These are phyloP conservation scores for Condylura cristata DNA, from an alignment of 2,113 vertebrate species.

Conservation along the genomic window DNA sequence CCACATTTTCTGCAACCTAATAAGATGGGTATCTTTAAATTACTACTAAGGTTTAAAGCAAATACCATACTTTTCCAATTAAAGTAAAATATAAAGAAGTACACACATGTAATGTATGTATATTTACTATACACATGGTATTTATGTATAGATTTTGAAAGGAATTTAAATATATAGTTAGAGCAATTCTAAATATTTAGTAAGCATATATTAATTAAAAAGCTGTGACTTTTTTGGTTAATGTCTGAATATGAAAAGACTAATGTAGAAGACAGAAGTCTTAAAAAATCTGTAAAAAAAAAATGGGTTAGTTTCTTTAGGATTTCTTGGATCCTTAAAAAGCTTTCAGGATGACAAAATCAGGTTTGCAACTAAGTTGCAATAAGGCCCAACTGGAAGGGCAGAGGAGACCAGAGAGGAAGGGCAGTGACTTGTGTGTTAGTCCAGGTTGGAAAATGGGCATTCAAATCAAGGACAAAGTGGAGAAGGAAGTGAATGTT, in stretches of 20 bases:
- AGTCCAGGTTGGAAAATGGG: neutral
- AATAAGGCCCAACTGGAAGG: neutral
- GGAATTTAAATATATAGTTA: constrained; percentile 7
- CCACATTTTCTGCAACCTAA: constrained; percentile 57
- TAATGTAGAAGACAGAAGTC: neutral
- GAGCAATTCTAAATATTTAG: constrained; percentile 37
- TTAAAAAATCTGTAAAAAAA: neutral
- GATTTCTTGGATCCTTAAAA: neutral
- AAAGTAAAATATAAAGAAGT: neutral
- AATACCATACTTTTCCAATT: constrained; percentile 22
- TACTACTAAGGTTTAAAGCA: neutral
- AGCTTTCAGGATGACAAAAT: neutral
- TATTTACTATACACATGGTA: neutral
- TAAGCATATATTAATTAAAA: constrained; percentile 6
- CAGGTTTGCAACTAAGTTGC: neutral
- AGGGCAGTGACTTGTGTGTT: neutral
- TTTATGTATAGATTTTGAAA: neutral
- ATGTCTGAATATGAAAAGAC: neutral
- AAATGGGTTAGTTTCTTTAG: neutral
- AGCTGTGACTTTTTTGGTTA: constrained; percentile 34
- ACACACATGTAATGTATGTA: neutral
- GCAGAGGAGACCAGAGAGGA: neutral
- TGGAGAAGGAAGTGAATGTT: neutral
- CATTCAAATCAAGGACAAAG: neutral
- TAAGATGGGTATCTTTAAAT: constrained; percentile 46